Conservation (phyloP, 2,797 vertebrate species). For the Phrynocephalus guinanensis region DNA sequence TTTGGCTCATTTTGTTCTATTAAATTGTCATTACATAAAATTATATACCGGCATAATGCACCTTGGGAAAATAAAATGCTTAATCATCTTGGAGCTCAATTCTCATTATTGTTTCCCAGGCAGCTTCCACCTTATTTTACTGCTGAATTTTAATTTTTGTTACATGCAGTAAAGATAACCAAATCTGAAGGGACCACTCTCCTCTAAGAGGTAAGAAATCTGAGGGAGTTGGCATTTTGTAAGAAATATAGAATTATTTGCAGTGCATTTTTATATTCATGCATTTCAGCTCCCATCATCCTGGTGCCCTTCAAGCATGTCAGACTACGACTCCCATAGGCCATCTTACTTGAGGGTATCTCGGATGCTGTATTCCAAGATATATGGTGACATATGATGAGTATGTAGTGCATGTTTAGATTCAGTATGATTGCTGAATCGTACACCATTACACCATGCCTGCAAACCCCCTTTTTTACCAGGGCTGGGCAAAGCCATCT, state of each 20-base stretch:
- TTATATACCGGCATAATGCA: conserved; percentile 47
- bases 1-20: conserved; percentile 56
- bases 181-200: conserved; percentile 39
- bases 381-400: background rate
- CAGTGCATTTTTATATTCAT: background rate
- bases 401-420: background rate
- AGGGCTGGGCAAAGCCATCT: background rate
- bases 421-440: background rate
- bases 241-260: background rate
- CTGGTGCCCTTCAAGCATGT: background rate
- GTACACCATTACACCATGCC: background rate
- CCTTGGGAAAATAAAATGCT: conserved; percentile 56
- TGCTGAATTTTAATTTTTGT: conserved; percentile 57
- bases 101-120: conserved; percentile 47
- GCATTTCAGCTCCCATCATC: background rate
- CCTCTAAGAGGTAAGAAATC: conserved; percentile 25
- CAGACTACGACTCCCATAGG: background rate
- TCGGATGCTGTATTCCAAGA: background rate
- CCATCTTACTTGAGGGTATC: background rate
- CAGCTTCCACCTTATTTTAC: conserved; percentile 42
- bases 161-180: conserved; percentile 56
- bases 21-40: conserved; percentile 49
- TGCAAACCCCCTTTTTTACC: background rate
- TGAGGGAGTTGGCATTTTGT: conserved; percentile 3
- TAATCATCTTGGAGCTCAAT: conserved; percentile 50